phyloP scores from a whole-genome alignment of 2,113 vertebrate genomes.

The Anguilla japonica region DNA sequence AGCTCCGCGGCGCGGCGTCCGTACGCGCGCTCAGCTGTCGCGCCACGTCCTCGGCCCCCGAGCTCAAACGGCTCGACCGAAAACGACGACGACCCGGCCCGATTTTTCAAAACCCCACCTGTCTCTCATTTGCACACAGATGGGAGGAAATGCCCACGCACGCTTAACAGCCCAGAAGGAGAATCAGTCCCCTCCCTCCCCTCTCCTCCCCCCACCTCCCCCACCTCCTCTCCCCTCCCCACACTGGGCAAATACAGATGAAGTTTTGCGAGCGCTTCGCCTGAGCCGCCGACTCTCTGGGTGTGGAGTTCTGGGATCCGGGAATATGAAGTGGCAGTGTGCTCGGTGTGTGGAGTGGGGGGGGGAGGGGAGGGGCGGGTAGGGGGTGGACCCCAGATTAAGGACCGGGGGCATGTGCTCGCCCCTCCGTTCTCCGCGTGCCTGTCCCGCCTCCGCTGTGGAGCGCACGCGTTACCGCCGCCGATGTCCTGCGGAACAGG shows the following conservation, averaged over 20 bases:
- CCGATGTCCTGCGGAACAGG: constrained; percentile 36
- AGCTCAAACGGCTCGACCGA: no score
- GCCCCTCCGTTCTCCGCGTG: neutral
- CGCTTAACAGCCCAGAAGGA: neutral
- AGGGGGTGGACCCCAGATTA: neutral
- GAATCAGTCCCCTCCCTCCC: neutral
- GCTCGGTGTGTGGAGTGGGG: neutral
- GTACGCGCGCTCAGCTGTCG: no score
- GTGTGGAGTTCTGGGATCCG: neutral
- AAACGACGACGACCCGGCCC: neutral
- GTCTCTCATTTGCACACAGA: neutral
- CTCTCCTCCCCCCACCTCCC: no score
- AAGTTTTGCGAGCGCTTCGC: no score
- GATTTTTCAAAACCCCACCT: neutral
- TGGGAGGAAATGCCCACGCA: neutral
- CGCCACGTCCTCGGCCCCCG: no score
- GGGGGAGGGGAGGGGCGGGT: neutral
- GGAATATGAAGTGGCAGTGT: no score
- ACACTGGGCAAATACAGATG: no score
- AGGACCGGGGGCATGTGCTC: neutral
- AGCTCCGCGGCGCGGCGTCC: no score
- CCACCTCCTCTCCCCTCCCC: no score
- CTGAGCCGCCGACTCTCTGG: neutral
- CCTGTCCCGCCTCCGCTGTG: neutral
- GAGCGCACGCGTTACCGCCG: neutral